Percentiles rank a stretch among this genome's conserved stretches.
These are phyloP conservation scores for Caloenas nicobarica DNA, from an alignment of 2,113 vertebrate genomes.

Conservation along the genomic window DNA sequence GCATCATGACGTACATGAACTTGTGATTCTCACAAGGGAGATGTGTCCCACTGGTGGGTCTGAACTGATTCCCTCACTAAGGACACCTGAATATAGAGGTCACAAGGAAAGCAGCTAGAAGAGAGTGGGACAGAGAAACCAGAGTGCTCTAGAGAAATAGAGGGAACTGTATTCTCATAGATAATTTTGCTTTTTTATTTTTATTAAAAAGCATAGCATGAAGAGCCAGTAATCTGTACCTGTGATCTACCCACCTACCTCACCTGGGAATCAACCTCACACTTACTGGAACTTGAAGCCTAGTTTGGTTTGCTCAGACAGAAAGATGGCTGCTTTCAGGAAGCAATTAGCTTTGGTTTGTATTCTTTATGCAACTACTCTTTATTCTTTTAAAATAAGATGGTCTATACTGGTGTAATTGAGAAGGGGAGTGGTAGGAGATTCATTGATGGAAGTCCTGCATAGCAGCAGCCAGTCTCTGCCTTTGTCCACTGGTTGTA, in stretches of 20 bases:
- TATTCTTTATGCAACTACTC: not conserved
- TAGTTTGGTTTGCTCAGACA: not conserved
- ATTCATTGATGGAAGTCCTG: not conserved
- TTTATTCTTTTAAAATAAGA: not conserved
- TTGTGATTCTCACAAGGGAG: not conserved
- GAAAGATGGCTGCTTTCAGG: not conserved
- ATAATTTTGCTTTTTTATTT: not conserved
- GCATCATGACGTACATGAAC: not conserved
- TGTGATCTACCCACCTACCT: not conserved
- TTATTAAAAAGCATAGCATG: not conserved
- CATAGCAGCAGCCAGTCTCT: not conserved
- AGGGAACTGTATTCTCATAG: not conserved
- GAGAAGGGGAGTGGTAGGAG: not conserved
- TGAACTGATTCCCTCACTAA: rapidly evolving
- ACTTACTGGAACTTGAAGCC: not conserved
- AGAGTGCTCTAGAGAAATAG: not conserved
- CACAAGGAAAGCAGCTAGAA: not conserved
- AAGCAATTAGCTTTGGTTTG: not conserved
- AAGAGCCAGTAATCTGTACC: not conserved
- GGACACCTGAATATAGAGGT: not conserved
- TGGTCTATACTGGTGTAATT: not conserved
- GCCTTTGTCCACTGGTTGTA: not conserved
- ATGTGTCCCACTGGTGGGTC: not conserved
- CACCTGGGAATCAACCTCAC: not conserved
- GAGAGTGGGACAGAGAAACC: not conserved